Conservation (phyloP, 2,113 vertebrate species). For the Pomatostomus ruficeps region DNA sequence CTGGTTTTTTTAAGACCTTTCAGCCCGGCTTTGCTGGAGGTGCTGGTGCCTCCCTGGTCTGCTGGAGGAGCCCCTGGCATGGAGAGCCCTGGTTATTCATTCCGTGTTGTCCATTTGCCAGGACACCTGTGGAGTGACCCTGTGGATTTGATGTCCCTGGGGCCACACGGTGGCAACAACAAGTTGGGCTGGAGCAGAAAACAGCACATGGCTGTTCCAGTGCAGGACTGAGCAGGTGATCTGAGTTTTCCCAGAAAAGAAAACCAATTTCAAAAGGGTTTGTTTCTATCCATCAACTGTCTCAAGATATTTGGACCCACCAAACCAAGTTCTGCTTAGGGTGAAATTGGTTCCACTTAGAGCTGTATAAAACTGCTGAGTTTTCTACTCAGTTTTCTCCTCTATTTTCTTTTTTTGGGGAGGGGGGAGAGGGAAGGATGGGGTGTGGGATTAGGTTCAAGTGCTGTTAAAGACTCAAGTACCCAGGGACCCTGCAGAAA, state of each 20-base stretch:
- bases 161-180: rapidly evolving
- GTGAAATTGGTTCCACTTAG: background rate
- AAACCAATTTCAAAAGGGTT: background rate
- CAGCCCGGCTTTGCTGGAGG: background rate
- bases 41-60: background rate
- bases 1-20: background rate
- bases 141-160: background rate
- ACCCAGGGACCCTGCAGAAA: background rate
- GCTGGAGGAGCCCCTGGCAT: background rate
- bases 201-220: background rate
- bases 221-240: background rate
- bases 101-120: background rate
- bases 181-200: background rate
- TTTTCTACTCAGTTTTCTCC: background rate
- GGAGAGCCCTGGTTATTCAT: background rate
- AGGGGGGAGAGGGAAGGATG: no score
- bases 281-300: background rate
- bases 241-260: background rate
- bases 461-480: background rate
- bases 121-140: background rate
- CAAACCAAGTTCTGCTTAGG: background rate
- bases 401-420: no score
- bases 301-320: background rate
- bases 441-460: background rate
- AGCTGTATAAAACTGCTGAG: background rate